Base-by-base conservation (phyloP, 2,113 vertebrate genomes). In the Ifrita kowaldi region DNA sequence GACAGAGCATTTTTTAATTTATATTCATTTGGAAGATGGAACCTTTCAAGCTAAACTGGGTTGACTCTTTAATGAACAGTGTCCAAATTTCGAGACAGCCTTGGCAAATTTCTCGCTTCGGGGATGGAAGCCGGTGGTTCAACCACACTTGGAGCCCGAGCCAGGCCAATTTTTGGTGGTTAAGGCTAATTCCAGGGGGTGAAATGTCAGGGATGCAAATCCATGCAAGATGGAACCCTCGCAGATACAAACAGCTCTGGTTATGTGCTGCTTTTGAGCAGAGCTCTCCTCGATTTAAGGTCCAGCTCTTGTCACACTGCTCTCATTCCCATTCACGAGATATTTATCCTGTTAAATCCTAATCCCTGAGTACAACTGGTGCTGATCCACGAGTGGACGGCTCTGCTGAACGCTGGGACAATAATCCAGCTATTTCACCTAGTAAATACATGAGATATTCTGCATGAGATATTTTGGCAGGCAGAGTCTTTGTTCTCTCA, bases 91-190 rank as follows among this genome's bases (percentile, higher is more conserved):
- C 11, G 16, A 92, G 91, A 82, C 44, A 81, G 57, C 32, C 79
- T 96, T 95, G 85, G 78, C 81, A 65, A 90, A 90, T 93, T 84
- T 91, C 53, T 95, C 21, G 0, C 64, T 49, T 90, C 59, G 4
- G 49, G 73, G 78, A 62, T 96, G 84, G 96, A 94, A 95, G 74
- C 16, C n/a, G 70, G 87, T 93, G 91, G 93, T 94, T 96, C 89
- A 90, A 87, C 90, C 93, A 88, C 91, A 63, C 68, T 78, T 42
- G 89, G 88, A 90, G 74, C 46, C 57, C 6, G 20, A 85, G 62
- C 64, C 84, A 94, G 85, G 79, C 90, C 60, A 64, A 87, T 78
- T 92, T 84, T 76, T 69, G 65, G 91, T 92, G 91, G 92, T 92
- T 87, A 83, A 63, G 49, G 22, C 81, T 93, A 87, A 94, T 94